These are phyloP conservation scores for Grus americana DNA, from an alignment of 2,113 vertebrate species.

Conservation along the genomic window DNA sequence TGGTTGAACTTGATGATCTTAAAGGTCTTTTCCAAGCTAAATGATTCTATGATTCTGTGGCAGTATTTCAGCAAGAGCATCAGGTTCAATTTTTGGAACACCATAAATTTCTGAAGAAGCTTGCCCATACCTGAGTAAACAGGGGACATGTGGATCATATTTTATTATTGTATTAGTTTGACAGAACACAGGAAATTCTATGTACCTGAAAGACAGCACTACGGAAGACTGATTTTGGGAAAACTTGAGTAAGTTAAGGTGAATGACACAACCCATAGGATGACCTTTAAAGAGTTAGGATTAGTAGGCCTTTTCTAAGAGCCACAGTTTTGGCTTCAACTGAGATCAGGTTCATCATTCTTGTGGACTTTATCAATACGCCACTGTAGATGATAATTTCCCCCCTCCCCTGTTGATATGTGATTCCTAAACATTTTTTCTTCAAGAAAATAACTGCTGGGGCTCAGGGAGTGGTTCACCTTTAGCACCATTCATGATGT, in stretches of 20 bases:
- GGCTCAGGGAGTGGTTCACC: neutral
- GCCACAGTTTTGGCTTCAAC: neutral
- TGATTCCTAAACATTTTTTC: neutral
- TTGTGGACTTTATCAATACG: neutral
- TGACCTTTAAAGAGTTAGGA: neutral
- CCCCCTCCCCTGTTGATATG: neutral
- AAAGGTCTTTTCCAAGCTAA: neutral
- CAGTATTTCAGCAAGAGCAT: neutral
- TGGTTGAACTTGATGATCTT: neutral
- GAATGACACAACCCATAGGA: neutral
- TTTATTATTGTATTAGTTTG: neutral
- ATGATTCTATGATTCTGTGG: neutral
- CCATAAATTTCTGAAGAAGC: neutral
- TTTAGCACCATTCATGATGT: neutral
- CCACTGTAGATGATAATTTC: neutral
- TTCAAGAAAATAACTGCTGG: neutral
- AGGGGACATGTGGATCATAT: accelerated
- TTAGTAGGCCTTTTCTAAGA: neutral
- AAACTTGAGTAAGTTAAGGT: neutral
- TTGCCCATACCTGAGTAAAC: neutral
- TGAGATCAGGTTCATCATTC: neutral
- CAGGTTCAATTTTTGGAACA: neutral
- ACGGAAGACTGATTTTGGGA: neutral
- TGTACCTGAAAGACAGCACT: neutral
- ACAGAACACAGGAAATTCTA: neutral